A percentile compares a stretch with the other conserved stretches of the same genome.
Conservation (phyloP, 1,140 invertebrate species). For the Galleria mellonella region DNA sequence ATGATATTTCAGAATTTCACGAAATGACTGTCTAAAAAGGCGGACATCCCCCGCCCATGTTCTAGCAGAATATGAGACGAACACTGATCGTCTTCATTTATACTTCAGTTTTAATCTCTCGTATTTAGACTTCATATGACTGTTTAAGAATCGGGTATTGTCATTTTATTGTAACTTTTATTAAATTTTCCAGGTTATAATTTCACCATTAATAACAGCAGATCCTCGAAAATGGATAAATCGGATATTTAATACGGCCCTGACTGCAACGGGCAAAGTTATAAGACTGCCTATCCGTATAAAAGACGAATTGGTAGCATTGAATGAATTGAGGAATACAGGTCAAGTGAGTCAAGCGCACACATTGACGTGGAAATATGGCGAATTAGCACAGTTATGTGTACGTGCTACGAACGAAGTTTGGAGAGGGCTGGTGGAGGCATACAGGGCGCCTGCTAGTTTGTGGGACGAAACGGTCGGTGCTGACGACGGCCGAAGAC, state of each 20-base stretch:
- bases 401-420: constrained; percentile 39
- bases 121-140: too few relatives aligned
- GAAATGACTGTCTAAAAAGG: too few relatives aligned
- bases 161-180: neutral
- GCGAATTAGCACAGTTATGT: constrained; percentile 44
- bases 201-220: constrained; percentile 55
- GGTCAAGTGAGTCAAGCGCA: constrained; percentile 40
- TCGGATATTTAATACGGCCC: constrained; percentile 22
- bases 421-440: constrained; percentile 29
- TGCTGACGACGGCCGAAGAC: constrained; percentile 60
- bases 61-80: too few relatives aligned
- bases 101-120: too few relatives aligned
- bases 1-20: too few relatives aligned
- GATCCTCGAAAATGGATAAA: constrained; percentile 63
- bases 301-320: constrained; percentile 42
- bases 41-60: too few relatives aligned
- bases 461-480: constrained; percentile 52
- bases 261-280: constrained; percentile 22
- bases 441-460: constrained; percentile 48
- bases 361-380: constrained; percentile 58
- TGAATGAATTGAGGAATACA: constrained; percentile 38
- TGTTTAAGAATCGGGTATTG: too few relatives aligned
- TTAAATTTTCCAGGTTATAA: constrained; percentile 45
- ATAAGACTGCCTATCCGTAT: constrained; percentile 38
- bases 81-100: too few relatives aligned